Evolutionary conservation across 2,888 invertebrate genomes (phyloP).

Genomic region (Nemurella pictetii): DNA sequence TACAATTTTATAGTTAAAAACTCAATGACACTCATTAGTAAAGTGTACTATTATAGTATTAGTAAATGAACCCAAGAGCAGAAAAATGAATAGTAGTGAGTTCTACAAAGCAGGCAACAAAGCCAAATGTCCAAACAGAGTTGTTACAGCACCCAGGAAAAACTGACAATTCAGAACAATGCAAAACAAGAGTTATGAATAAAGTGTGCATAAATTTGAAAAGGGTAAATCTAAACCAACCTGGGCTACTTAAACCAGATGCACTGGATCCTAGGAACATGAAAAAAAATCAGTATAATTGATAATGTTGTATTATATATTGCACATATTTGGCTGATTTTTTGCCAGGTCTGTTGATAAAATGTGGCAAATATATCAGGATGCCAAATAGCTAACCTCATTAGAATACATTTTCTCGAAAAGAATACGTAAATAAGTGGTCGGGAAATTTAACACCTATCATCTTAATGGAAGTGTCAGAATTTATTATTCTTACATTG

Average conservation of each 20-base stretch:
- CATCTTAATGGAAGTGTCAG: no score
- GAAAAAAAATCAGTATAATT: conserved; percentile 36
- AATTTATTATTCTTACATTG: no score
- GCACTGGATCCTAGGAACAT: conserved; percentile 49
- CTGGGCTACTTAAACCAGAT: conserved; percentile 51
- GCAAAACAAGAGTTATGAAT: conserved; percentile 9
- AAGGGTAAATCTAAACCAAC: conserved; percentile 45
- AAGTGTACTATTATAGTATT: not conserved
- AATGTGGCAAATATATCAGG: not conserved
- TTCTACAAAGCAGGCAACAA: conserved; percentile 1
- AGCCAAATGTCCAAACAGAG: conserved; percentile 1
- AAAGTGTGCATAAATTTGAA: conserved; percentile 37
- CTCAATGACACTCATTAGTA: not conserved
- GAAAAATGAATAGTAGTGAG: conserved; percentile 1
- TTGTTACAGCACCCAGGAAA: conserved; percentile 21
- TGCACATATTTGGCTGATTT: not conserved
- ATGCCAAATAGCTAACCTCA: not conserved
- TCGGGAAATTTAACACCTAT: no score
- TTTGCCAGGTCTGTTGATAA: not conserved
- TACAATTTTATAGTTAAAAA: not conserved
- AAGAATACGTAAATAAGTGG: not conserved
- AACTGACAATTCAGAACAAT: not conserved
- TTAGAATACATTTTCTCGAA: no score
- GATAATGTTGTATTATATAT: not conserved
- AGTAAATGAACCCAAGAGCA: not conserved